These are phyloP conservation scores for Xylota sylvarum DNA, from an alignment of 2,888 invertebrate genomes.

Conservation along the genomic window DNA sequence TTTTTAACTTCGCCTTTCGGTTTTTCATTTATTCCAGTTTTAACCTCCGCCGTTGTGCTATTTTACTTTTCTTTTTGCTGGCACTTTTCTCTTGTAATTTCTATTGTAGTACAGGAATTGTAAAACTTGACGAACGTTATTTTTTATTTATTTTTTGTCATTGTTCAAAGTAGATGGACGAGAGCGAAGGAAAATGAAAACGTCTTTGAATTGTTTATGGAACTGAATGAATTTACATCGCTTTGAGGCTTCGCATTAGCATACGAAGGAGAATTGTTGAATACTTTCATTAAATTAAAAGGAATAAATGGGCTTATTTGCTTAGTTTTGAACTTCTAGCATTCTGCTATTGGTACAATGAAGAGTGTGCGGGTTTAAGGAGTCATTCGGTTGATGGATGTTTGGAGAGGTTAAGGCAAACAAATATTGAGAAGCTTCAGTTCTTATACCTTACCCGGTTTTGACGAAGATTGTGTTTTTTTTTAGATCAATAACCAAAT, in stretches of 20 bases:
- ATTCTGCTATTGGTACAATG: too few relatives aligned
- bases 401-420: too few relatives aligned
- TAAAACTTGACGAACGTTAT: conserved; percentile 9
- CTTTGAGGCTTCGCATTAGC: conserved; percentile 21
- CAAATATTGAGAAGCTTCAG: too few relatives aligned
- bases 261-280: conserved; percentile 5
- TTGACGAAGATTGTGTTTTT: too few relatives aligned
- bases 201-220: conserved; percentile 3
- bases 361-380: too few relatives aligned
- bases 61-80: neutral
- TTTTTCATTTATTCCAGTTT: neutral
- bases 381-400: too few relatives aligned
- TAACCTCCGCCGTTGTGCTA: too few relatives aligned
- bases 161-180: neutral
- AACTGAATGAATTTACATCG: conserved; percentile 20
- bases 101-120: neutral
- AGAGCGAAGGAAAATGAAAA: neutral
- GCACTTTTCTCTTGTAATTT: neutral
- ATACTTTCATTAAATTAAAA: conserved; percentile 2
- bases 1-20: neutral
- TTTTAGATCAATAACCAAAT: too few relatives aligned
- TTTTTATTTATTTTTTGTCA: conserved; percentile 11
- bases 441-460: too few relatives aligned
- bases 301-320: neutral
- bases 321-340: neutral